Percentiles rank a stretch among this genome's conserved stretches.
Conservation (phyloP, 2,888 invertebrate species). For the Rhagonycha fulva region DNA sequence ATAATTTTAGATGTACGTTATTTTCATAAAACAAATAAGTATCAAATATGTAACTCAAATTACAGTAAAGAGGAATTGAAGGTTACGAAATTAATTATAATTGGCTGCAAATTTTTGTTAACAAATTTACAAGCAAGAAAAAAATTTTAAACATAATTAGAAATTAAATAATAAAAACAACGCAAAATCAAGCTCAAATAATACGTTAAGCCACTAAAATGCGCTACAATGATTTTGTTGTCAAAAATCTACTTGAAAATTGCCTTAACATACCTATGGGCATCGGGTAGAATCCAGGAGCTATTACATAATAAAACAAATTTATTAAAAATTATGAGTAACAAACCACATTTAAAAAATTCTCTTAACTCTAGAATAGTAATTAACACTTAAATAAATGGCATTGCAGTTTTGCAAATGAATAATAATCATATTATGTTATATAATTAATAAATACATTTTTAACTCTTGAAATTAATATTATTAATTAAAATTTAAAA, state of each 20-base stretch:
- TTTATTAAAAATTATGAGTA: background rate
- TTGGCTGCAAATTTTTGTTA: background rate
- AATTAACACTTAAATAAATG: no score
- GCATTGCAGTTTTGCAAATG: no score
- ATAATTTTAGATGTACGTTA: background rate
- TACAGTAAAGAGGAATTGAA: background rate
- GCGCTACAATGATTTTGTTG: background rate
- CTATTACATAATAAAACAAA: constrained; percentile 6
- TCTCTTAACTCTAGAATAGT: background rate
- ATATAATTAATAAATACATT: no score
- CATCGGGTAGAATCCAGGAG: constrained; percentile 24
- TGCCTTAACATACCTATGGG: constrained; percentile 19
- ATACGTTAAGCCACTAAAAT: background rate
- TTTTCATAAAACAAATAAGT: background rate
- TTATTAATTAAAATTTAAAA: no score
- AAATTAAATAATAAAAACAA: background rate
- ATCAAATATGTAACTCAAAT: background rate
- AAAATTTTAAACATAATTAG: background rate
- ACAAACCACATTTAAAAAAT: background rate
- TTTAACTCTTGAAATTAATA: no score
- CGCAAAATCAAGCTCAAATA: background rate
- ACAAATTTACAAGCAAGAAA: background rate
- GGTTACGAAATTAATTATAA: background rate
- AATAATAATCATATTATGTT: no score
- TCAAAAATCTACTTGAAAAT: background rate